A percentile compares a stretch with the other conserved stretches of the same genome.
phyloP scores from a whole-genome alignment of 1,140 invertebrate genomes.

The Sitodiplosis mosellana region DNA sequence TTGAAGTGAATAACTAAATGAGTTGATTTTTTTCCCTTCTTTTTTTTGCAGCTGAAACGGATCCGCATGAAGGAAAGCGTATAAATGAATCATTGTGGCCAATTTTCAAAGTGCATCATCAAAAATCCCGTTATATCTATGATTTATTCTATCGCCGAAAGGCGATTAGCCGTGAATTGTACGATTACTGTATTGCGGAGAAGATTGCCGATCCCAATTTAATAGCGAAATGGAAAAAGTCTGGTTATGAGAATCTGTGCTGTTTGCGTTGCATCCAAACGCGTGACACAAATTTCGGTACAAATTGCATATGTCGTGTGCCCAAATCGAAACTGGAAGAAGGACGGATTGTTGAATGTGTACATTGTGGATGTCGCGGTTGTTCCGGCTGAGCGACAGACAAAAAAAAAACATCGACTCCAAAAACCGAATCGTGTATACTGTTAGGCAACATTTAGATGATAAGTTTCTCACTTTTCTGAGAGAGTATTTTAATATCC shows the following conservation, averaged over 20 bases:
- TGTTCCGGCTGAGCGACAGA: slow-evolving; percentile 50
- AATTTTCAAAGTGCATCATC: slow-evolving; percentile 98
- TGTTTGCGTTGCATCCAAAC: slow-evolving; percentile 98
- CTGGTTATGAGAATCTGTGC: slow-evolving; percentile 98
- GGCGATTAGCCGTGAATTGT: slow-evolving; percentile 91
- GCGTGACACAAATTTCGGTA: slow-evolving; percentile 97
- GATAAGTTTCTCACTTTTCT: no score
- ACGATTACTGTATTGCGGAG: slow-evolving; percentile 93
- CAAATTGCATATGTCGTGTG: slow-evolving; percentile 97
- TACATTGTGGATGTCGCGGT: slow-evolving; percentile 92
- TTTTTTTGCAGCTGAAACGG: slow-evolving; percentile 71
- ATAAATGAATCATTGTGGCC: slow-evolving; percentile 98
- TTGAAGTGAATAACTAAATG: no score
- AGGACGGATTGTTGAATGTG: slow-evolving; percentile 91
- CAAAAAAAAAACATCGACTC: no score
- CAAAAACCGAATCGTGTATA: not conserved
- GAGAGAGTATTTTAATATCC: no score
- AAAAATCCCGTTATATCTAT: slow-evolving; percentile 94
- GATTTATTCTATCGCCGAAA: slow-evolving; percentile 92
- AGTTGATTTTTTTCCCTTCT: no score
- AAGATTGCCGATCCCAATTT: slow-evolving; percentile 94
- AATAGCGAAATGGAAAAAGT: slow-evolving; percentile 99
- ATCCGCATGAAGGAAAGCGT: slow-evolving; percentile 97
- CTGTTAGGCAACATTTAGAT: no score
- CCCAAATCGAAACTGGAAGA: slow-evolving; percentile 97